Base-by-base conservation (phyloP, 2,113 vertebrate genomes). In the Microcebus griseorufus region DNA sequence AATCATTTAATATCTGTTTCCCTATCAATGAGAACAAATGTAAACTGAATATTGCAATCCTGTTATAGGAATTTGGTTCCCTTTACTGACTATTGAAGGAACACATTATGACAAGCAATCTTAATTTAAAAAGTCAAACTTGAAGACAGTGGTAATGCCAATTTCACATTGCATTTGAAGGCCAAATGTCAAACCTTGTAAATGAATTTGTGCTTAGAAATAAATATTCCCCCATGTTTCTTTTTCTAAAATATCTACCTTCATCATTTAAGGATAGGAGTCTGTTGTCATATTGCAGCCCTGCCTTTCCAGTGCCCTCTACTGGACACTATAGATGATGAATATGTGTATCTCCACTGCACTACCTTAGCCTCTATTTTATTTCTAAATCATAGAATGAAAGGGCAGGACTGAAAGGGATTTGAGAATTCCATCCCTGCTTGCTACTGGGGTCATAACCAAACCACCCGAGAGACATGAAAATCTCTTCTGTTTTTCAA, bases 231-330 rank as follows among this genome's bases (percentile, higher is more conserved):
- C 70, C 3, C 25, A 7, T 9, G 12, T 53, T 91, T 69, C 27
- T 76, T 81, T 67, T 69, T 67, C 23, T 51, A 9, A 82, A 75
- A 92, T 2, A 86, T 64, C 53, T 87, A 82, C 48, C 10, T 48
- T 39, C 13, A n/a, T 48, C 16, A 1, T 73, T 85, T 65, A 25
- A 65, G 51, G 23, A 51, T 7, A 34, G 27, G 3, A 78, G 17
- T 34, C 3, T 7, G 34, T 67, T 11, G 37, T 37, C n/a, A 2
- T 11, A 3, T 22, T 13, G 16, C 64, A 78, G 80, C 16, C 6
- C 86, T 94, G 95, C 73, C 82, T 97, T 37, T 92, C 85, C 65
- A 89, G 73, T 81, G 94, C 94, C 97, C 89, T 97, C 94, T 95
- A 70, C 89, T 95, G 96, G 97, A 60, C 58, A 83, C 27, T 51